A percentile compares a stretch with the other conserved stretches of the same genome.
These are phyloP conservation scores for Phragmatobia fuliginosa DNA, from an alignment of 2,888 invertebrate genomes.

Conservation along the genomic window DNA sequence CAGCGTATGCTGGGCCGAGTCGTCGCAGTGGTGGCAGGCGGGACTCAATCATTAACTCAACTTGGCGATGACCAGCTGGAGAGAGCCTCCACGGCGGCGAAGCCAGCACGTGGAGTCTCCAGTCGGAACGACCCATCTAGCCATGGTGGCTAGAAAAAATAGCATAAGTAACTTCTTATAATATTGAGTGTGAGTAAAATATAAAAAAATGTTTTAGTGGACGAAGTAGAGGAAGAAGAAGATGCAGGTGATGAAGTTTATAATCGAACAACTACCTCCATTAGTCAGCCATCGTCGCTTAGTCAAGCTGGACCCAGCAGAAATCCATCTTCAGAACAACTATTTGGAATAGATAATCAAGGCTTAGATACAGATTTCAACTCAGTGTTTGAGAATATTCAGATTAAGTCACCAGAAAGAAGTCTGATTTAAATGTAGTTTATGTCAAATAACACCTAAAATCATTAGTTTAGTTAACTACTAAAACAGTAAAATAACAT, in stretches of 20 bases:
- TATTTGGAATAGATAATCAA: conserved; percentile 87
- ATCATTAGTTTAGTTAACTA: not conserved
- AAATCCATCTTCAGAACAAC: conserved; percentile 78
- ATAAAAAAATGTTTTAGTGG: conserved; percentile 62
- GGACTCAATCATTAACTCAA: no score
- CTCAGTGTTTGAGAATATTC: conserved; percentile 88
- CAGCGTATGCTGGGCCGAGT: no score
- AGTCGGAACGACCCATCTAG: no score
- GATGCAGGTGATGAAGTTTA: conserved; percentile 81
- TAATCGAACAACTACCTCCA: conserved; percentile 78
- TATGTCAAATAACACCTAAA: not conserved
- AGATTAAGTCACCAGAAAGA: conserved; percentile 81
- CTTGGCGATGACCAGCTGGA: no score
- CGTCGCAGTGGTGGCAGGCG: no score
- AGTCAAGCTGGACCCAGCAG: conserved; percentile 77
- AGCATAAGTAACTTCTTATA: no score
- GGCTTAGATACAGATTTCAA: conserved; percentile 88
- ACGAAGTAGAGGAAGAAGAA: conserved; percentile 81
- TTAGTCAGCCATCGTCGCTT: conserved; percentile 60
- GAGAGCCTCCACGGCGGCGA: no score
- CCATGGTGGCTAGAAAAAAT: no score
- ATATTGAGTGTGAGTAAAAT: not conserved
- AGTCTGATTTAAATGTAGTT: conserved; percentile 69
- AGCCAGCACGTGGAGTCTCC: no score
- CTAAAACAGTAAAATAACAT: not conserved